phyloP scores from a whole-genome alignment of 64 coral and sea anemone species.

The Montipora foliosa region DNA sequence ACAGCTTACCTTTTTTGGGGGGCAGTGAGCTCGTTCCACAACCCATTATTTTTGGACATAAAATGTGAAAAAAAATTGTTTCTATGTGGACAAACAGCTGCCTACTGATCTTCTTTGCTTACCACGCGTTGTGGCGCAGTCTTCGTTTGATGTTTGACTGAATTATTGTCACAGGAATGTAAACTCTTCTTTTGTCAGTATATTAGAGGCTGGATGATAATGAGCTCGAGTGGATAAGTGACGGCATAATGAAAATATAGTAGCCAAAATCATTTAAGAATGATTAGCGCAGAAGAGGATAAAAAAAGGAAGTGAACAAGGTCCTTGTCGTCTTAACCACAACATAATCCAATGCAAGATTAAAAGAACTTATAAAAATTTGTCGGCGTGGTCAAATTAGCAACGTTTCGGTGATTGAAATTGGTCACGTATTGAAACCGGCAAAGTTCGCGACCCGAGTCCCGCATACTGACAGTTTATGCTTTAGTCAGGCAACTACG shows the following conservation, averaged over 20 bases:
- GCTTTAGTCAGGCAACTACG: neutral
- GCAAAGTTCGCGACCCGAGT: neutral
- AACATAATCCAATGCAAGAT: neutral
- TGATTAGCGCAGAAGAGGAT: neutral
- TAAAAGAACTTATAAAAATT: neutral
- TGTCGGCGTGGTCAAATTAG: neutral
- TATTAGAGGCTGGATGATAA: slow-evolving; percentile 10
- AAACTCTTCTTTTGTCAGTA: slow-evolving; percentile 24
- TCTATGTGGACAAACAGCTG: neutral
- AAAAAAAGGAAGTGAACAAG: neutral
- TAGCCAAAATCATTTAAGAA: neutral
- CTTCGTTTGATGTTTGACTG: slow-evolving; percentile 18
- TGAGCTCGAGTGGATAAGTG: slow-evolving; percentile 43
- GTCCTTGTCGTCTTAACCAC: neutral
- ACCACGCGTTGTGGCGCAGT: neutral
- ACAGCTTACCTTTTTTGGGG: slow-evolving; percentile 2
- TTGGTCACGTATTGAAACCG: neutral
- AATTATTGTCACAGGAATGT: slow-evolving; percentile 39
- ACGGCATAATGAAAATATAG: slow-evolving; percentile 9
- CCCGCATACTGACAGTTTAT: neutral
- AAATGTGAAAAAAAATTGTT: neutral
- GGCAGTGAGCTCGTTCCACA: slow-evolving; percentile 35
- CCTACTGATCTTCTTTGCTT: neutral
- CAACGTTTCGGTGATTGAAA: neutral
- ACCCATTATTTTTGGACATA: neutral